A percentile compares a stretch with the other conserved stretches of the same genome.
Evolutionary conservation across 2,888 invertebrate species (phyloP).

Genomic region (Lampropteryx suffumata): DNA sequence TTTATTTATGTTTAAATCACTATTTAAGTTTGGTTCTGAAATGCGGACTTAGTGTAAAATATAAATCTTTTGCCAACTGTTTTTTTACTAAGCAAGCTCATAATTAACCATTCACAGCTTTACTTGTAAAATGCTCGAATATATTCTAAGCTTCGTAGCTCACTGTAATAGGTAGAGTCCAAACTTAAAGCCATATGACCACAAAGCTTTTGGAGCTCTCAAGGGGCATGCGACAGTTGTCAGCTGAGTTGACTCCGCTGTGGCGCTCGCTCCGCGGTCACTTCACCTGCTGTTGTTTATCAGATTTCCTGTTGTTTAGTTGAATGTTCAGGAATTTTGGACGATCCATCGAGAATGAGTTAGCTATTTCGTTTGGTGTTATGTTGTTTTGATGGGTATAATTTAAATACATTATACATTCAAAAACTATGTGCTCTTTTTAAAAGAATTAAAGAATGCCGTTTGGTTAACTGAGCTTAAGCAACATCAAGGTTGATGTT

Average conservation of each 20-base stretch:
- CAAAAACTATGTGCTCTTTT: not conserved
- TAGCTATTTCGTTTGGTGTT: not conserved
- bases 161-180: not conserved
- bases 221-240: not conserved
- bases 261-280: conserved; percentile 3
- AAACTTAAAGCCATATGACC: not conserved
- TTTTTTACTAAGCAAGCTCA: too few relatives aligned
- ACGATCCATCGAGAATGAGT: not conserved
- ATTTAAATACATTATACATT: not conserved
- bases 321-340: conserved; percentile 3
- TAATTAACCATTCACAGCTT: too few relatives aligned
- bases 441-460: too few relatives aligned
- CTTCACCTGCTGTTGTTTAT: conserved; percentile 8
- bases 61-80: too few relatives aligned
- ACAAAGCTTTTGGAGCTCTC: not conserved
- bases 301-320: conserved; percentile 9
- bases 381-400: not conserved
- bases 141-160: not conserved
- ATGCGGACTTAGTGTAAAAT: too few relatives aligned
- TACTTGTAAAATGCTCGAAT: too few relatives aligned
- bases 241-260: not conserved
- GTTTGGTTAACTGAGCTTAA: too few relatives aligned
- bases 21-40: too few relatives aligned
- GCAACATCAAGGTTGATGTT: too few relatives aligned
- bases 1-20: too few relatives aligned